Evolutionary conservation across 1,140 invertebrate genomes (phyloP), one percentile per base, ranked within the genome.

Genomic region (Cherax quadricarinatus): DNA sequence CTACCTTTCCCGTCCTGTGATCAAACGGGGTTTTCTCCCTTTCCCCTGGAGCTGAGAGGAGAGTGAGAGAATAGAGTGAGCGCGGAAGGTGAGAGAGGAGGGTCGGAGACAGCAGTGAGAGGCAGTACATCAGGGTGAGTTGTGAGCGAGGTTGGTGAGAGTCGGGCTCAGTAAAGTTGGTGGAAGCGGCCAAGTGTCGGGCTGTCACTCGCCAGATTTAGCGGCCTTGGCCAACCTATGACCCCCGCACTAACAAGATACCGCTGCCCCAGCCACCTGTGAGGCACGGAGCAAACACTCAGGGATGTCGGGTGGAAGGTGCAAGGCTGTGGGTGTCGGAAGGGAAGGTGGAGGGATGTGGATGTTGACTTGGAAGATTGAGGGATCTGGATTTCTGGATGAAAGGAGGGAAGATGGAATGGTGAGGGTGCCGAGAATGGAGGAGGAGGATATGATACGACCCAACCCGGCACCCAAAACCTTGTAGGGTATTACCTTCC

Each of bases 171-270:
- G 86, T 48, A 62, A 88, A 60, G 70, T 41, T 79, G 24, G 49
- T 21, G 10, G 51, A 30, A 78, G 70, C 41, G 78, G 73, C 18
- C n/a, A 80, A 51, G 49, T 85, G 83, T 85, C 60, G 83, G 12
- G 16, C 5, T n/a, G n/a, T 53, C 83, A 85, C 62, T 70, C 6
- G 83, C 60, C 83, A 85, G 83, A 85, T 85, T 85, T 85, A 85
- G 60, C 83, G 48, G 86, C 70, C 30, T 53, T 51, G 18, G 73
- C n/a, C 60, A 85, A 85, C 82, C 82, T 84, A 84, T 84, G 82
- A 84, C 83, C 83, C 60, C 7, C 9, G n/a, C 62, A 48, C 83
- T 85, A 79, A 87, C 70, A 87, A 79, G 75, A 70, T 53, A 70
- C 18, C 70, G 41, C 30, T 41, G 30, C 12, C 7, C 53, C 12